phyloP scores from a whole-genome alignment of 1,140 invertebrate genomes.

The Pseudomyrmex flavicornis region DNA sequence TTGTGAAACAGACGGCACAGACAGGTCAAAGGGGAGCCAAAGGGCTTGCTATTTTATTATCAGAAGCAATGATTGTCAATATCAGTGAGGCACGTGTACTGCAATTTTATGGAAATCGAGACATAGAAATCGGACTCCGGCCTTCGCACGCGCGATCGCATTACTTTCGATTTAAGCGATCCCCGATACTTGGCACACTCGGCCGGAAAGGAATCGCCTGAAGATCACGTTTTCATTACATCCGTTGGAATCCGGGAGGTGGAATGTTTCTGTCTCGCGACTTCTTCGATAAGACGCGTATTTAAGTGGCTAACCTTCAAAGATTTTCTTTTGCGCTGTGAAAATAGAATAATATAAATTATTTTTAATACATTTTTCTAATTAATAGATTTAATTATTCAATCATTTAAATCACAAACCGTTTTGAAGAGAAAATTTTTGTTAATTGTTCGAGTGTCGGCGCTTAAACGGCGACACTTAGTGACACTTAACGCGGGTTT shows the following conservation, averaged over 20 bases:
- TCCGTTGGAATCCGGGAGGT: background rate
- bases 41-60: conserved; percentile 58
- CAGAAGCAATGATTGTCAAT: conserved; percentile 56
- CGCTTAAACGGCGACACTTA: conserved; percentile 10
- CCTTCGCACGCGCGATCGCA: background rate
- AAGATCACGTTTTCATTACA: conserved; percentile 49
- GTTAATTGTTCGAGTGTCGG: background rate
- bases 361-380: background rate
- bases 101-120: conserved; percentile 57
- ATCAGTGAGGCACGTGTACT: conserved; percentile 1
- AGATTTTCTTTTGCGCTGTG: background rate
- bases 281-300: conserved; percentile 4
- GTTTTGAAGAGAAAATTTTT: background rate
- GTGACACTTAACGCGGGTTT: conserved; percentile 15
- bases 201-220: background rate
- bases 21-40: conserved; percentile 34
- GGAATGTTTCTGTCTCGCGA: conserved; percentile 7
- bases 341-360: background rate
- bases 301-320: background rate
- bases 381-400: background rate
- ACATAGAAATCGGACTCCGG: conserved; percentile 12
- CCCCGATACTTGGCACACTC: conserved; percentile 41
- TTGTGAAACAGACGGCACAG: conserved; percentile 38
- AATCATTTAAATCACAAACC: background rate
- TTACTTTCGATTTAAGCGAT: conserved; percentile 46